Evolutionary conservation across 2,113 vertebrate species (phyloP), one percentile per base, ranked within the genome.

Genomic region (Poeciliopsis occidentalis): DNA sequence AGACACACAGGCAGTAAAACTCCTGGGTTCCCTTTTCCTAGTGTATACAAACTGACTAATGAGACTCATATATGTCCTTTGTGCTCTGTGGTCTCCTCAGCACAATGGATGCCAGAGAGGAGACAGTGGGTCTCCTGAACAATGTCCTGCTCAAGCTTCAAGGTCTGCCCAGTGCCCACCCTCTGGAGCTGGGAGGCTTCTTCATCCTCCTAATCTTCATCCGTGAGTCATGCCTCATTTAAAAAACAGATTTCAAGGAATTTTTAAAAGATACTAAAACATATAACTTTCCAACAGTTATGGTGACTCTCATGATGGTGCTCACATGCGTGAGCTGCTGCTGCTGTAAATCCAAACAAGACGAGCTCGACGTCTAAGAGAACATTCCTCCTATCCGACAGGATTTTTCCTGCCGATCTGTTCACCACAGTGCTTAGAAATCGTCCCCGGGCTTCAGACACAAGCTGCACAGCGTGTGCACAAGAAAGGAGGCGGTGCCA

Each of bases 161-260:
- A 88, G 85, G 61, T 67, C 93, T 99, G 37, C 94, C 96, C 22
- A 90, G 93, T 13, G 95, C 95, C 29, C 94, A 94, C 64, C 79
- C 94, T 0, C 44, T 97, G 60, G 96, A 97, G 64, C 90, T 96
- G 8, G 92, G 85, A 70, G 95, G 94, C 65, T 98, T 99, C 85
- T 86, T 93, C 1, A 87, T 98, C 93, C 85, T 99, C 62, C 39
- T 98, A 47, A 90, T 95, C 41, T 99, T 99, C 85, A 95, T 96
- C 22, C 89, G 98, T 97, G 92, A 96, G 97, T 94, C 41, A 67
- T 31, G 8, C 0, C 24, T 57, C 0, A 3, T 41, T n/a, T 27
- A 32, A 34, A 34, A 34, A 10, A 1, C 3, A 11, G 17, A 1
- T 47, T 47, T 19, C 13, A 19, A 7, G 5, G 13, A 19, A 0